A percentile compares a stretch with the other conserved stretches of the same genome.
phyloP scores from a whole-genome alignment of 2,888 invertebrate species.

The Apomyelois bistriatella region DNA sequence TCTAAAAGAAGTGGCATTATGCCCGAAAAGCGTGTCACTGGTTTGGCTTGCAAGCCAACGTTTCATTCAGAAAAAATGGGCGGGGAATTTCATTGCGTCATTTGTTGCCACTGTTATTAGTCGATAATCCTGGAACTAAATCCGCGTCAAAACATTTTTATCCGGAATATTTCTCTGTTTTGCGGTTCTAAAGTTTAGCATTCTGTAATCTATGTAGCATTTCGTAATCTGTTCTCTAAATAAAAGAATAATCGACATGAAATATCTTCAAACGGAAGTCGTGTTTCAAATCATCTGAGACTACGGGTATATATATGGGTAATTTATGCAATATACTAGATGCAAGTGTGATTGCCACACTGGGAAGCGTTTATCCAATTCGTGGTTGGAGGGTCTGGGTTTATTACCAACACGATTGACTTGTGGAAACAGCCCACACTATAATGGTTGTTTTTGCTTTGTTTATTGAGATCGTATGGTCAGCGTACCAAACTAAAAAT shows the following conservation, averaged over 20 bases:
- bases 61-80: too few relatives aligned
- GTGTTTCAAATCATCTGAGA: background rate
- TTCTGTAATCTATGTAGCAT: too few relatives aligned
- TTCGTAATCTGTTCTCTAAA: too few relatives aligned
- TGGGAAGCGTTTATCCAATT: slow-evolving; percentile 57
- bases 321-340: background rate
- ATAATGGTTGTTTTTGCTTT: background rate
- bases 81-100: too few relatives aligned
- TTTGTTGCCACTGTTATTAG: too few relatives aligned
- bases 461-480: background rate
- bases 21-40: too few relatives aligned
- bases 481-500: background rate
- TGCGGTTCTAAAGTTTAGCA: too few relatives aligned
- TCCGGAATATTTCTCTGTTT: too few relatives aligned
- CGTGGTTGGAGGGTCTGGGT: slow-evolving; percentile 23
- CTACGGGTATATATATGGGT: background rate
- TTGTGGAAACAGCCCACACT: slow-evolving; percentile 8
- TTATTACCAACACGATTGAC: slow-evolving; percentile 11
- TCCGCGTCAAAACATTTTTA: too few relatives aligned
- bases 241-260: background rate
- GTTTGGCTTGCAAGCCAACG: too few relatives aligned
- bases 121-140: too few relatives aligned
- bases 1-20: too few relatives aligned
- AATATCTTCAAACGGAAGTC: background rate
- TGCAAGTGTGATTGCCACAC: slow-evolving; percentile 24